These are phyloP conservation scores for Melanerpes aurifrons DNA, from an alignment of 2,113 vertebrate species.

Conservation along the genomic window DNA sequence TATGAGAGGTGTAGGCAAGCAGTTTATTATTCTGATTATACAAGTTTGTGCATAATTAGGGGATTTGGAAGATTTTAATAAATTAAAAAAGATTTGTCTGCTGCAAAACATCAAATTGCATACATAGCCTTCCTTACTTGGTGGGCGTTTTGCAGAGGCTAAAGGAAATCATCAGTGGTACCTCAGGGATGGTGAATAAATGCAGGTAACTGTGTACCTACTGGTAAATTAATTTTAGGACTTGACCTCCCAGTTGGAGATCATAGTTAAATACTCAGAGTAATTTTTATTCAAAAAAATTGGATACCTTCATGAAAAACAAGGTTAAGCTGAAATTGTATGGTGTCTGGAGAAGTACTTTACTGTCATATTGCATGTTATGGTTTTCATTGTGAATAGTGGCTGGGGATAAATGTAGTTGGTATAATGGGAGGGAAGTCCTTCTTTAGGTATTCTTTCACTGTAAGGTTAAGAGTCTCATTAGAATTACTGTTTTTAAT, in stretches of 20 bases:
- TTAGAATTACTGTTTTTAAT: background rate
- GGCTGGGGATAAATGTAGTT: background rate
- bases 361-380: background rate
- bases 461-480: background rate
- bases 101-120: background rate
- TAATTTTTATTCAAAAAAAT: conserved; percentile 41
- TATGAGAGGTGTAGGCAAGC: background rate
- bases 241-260: background rate
- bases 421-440: background rate
- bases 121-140: background rate
- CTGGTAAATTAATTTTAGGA: background rate
- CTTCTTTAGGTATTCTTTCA: background rate
- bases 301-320: background rate
- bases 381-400: background rate
- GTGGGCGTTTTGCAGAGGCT: background rate
- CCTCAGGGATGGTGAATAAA: background rate
- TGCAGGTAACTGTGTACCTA: background rate
- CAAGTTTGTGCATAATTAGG: background rate
- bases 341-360: background rate
- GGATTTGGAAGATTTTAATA: background rate
- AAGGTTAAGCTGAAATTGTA: conserved; percentile 4
- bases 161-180: background rate
- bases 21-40: background rate
- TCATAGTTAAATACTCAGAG: background rate
- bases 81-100: background rate